Conservation (phyloP, 2,797 vertebrate species). For the Mormyrops attenuatus region DNA sequence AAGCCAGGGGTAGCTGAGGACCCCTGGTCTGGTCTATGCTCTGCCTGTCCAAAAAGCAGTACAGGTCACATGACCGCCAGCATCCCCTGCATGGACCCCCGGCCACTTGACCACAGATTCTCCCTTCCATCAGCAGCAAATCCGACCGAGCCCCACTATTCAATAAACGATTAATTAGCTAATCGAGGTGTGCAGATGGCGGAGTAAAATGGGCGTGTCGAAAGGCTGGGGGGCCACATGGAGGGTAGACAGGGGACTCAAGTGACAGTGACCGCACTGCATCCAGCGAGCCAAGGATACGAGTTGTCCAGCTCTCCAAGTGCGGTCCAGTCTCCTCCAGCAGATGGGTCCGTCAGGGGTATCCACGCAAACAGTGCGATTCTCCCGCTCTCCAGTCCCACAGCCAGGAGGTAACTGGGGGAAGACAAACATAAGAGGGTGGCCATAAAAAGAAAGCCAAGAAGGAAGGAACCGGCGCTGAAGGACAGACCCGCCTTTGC, state of each 20-base stretch:
- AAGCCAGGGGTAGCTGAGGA: neutral
- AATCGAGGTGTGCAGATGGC: neutral
- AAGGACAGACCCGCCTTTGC: neutral
- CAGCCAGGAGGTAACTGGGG: conserved; percentile 77
- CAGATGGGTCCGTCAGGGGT: conserved; percentile 49
- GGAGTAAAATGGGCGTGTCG: neutral
- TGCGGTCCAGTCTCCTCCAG: conserved; percentile 68
- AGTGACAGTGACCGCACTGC: neutral
- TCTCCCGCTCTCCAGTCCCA: conserved; percentile 81
- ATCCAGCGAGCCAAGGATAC: conserved; percentile 62
- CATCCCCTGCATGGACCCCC: neutral
- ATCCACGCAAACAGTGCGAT: conserved; percentile 81
- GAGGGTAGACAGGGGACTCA: neutral
- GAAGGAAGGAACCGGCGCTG: neutral
- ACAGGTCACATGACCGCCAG: neutral
- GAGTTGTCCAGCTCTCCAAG: conserved; percentile 64
- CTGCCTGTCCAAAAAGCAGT: neutral
- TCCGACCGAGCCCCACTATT: neutral
- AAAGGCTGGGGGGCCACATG: neutral
- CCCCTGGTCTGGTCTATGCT: neutral
- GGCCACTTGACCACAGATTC: neutral
- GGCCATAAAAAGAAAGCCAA: neutral
- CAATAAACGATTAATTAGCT: neutral
- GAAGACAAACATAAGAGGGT: conserved; percentile 13
- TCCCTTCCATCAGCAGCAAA: neutral